These are phyloP conservation scores for Drosophila limbata DNA, from an alignment of 2,888 invertebrate genomes.

Conservation along the genomic window DNA sequence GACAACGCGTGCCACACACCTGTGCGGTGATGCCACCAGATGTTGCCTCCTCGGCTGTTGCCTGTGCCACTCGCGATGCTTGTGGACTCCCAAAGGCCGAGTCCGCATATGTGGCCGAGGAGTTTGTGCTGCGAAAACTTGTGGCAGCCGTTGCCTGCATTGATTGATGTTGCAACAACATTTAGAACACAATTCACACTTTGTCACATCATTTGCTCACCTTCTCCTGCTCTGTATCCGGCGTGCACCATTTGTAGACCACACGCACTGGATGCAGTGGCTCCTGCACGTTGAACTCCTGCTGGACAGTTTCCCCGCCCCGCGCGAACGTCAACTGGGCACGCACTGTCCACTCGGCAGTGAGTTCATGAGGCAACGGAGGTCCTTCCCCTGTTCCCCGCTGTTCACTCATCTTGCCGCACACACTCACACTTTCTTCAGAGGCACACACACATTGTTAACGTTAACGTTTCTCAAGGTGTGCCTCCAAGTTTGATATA, in stretches of 20 bases:
- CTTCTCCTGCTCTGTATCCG: constrained; percentile 72
- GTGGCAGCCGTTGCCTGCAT: constrained; percentile 60
- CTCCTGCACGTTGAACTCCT: constrained; percentile 74
- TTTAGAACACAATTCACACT: no score
- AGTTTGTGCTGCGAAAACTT: constrained; percentile 83
- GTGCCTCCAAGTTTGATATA: constrained; percentile 31
- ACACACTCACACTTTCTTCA: constrained; percentile 26
- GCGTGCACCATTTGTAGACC: constrained; percentile 86
- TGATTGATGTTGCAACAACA: not conserved
- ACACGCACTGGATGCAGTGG: constrained; percentile 85
- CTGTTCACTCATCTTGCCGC: constrained; percentile 29
- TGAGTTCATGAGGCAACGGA: constrained; percentile 83
- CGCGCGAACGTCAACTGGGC: constrained; percentile 89
- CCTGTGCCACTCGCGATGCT: constrained; percentile 65
- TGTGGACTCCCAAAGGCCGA: constrained; percentile 86
- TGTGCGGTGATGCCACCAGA: constrained; percentile 54
- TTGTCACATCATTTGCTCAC: constrained; percentile 26
- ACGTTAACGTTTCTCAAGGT: constrained; percentile 23
- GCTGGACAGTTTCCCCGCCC: constrained; percentile 83
- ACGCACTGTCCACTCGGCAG: constrained; percentile 89
- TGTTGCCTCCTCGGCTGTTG: constrained; percentile 7
- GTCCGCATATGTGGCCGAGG: constrained; percentile 82
- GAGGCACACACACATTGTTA: constrained; percentile 11
- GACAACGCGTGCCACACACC: constrained; percentile 86
- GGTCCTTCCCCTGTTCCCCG: constrained; percentile 8